A percentile compares a stretch with the other conserved stretches of the same genome.
phyloP scores from a whole-genome alignment of 2,113 vertebrate genomes.

The Onychostruthus taczanowskii region DNA sequence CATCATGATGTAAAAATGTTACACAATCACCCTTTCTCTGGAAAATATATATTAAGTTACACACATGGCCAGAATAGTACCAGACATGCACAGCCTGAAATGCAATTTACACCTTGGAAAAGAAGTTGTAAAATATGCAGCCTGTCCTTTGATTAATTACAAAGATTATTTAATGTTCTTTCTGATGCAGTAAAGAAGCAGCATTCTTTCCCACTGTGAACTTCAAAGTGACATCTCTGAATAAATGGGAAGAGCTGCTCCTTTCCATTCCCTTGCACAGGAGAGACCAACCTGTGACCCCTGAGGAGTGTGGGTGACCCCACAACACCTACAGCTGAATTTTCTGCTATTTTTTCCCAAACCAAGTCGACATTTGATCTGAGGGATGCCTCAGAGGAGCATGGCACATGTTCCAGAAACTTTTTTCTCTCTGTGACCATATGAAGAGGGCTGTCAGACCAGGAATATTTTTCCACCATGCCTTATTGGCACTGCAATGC shows the following conservation, averaged over 20 bases:
- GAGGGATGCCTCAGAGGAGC: neutral
- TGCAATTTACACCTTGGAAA: neutral
- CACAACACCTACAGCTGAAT: neutral
- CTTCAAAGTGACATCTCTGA: neutral
- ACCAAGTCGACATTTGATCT: neutral
- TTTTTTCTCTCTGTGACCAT: neutral
- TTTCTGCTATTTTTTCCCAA: neutral
- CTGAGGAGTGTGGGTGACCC: neutral
- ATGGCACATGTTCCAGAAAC: neutral
- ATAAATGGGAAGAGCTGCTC: neutral
- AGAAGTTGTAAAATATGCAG: neutral
- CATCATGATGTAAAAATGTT: neutral
- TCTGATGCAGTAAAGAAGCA: neutral
- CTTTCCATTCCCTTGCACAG: neutral
- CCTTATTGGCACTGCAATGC: fast-evolving
- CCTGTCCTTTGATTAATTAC: neutral
- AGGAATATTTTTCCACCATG: neutral
- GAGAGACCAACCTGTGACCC: neutral
- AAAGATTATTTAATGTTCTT: neutral
- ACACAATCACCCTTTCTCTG: neutral
- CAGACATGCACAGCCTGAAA: neutral
- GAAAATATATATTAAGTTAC: neutral
- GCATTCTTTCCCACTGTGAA: neutral
- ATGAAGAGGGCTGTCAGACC: neutral
- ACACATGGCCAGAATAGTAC: neutral